Conservation (phyloP, 1,140 invertebrate genomes). For the Meloidogyne chitwoodi region DNA sequence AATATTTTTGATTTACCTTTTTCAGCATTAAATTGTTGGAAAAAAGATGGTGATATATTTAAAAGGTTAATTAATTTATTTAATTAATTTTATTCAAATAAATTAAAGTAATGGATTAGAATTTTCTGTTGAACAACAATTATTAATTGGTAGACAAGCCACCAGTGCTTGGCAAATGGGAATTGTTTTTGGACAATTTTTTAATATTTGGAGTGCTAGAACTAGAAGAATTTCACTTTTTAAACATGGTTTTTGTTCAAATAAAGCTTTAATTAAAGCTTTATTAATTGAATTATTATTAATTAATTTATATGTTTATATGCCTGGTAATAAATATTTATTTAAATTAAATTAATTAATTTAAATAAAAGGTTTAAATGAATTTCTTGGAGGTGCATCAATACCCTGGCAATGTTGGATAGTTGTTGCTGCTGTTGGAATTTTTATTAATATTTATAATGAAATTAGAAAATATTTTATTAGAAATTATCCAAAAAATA, state of each 20-base stretch:
- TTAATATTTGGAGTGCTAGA: conserved; percentile 41
- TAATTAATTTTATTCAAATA: background rate
- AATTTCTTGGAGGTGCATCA: conserved; percentile 34
- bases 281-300: conserved; percentile 34
- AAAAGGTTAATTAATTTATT: background rate
- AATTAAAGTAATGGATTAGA: conserved; percentile 27
- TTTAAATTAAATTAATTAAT: background rate
- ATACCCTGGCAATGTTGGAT: conserved; percentile 42
- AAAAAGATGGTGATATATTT: conserved; percentile 22
- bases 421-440: conserved; percentile 35
- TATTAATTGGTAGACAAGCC: conserved; percentile 38
- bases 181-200: conserved; percentile 48
- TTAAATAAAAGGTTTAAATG: conserved; percentile 25
- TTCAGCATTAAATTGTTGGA: conserved; percentile 26
- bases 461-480: conserved; percentile 40
- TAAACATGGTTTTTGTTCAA: conserved; percentile 39
- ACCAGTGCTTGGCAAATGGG: conserved; percentile 50
- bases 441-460: conserved; percentile 37
- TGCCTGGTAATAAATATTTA: conserved; percentile 27
- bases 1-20: conserved; percentile 34
- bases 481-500: conserved; percentile 15
- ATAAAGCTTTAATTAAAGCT: conserved; percentile 29
- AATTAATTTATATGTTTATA: conserved; percentile 33
- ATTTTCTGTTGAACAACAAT: conserved; percentile 36
- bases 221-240: conserved; percentile 38